Evolutionary conservation across 2,888 invertebrate genomes (phyloP), one percentile per base, ranked within the genome.

Genomic region (Acanthosepion lycidas): DNA sequence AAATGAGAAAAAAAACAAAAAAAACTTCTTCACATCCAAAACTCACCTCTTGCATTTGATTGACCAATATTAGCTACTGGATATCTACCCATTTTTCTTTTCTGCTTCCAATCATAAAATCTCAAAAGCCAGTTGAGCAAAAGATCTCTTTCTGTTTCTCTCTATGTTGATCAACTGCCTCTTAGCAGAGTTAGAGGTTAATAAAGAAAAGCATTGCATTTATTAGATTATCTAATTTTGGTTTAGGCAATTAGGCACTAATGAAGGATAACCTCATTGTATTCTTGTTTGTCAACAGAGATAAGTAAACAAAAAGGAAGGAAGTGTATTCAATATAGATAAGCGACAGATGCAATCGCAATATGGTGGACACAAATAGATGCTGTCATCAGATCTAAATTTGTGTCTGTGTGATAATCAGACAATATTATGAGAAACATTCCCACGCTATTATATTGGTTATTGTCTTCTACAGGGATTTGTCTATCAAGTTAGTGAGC

Each of bases 161-260:
- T 78, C 78, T 33, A 78, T 33, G n/a, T 78, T n/a, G n/a, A 78
- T 78, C 33, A 78, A 78, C n/a, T 33, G 12, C n/a, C 78, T 15
- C 33, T 78, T n/a, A 15, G 78, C 12, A 12, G n/a, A 78, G 12
- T 78, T 33, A 4, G 78, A 78, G 78, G 78, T 26, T 26, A 20
- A 59, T 18, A 59, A 59, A 59, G 78, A n/a, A 78, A 64, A 78
- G 28, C 78, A n/a, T 78, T n/a, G n/a, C n/a, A n/a, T 33, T 78
- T 78, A 78, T 78, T 78, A 78, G 78, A 78, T 78, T 78, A 78
- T n/a, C n/a, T 33, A n/a, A 78, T n/a, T 78, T n/a, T n/a, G n/a
- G 78, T 78, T 33, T 15, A n/a, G n/a, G n/a, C 33, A 33, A n/a
- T 33, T 78, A n/a, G n/a, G 33, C 78, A 59, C 78, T n/a, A 78